Evolutionary conservation across 2,113 vertebrate genomes (phyloP).

Genomic region (Spilogale gracilis): DNA sequence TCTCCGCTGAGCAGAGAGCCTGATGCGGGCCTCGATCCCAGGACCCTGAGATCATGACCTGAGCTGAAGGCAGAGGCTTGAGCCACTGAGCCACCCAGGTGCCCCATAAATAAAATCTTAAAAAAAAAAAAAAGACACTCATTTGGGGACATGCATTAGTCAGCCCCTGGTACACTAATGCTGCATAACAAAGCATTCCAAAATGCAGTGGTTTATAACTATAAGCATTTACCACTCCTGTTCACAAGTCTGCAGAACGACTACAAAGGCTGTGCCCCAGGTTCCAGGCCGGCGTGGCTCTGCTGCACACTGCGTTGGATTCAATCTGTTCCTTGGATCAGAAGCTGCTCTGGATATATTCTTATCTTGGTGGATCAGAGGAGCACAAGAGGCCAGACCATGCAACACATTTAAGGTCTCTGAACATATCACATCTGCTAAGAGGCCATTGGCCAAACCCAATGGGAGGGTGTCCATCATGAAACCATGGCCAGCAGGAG

Average conservation of each 20-base stretch:
- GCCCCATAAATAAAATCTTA: no score
- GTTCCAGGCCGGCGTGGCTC: not conserved
- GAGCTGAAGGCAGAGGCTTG: no score
- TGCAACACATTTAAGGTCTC: not conserved
- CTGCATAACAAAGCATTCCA: not conserved
- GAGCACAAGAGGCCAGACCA: not conserved
- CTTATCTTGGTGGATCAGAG: not conserved
- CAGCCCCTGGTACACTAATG: not conserved
- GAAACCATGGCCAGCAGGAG: not conserved
- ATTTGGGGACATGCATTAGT: not conserved
- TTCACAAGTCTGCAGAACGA: not conserved
- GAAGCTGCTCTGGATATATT: not conserved
- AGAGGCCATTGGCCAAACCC: not conserved
- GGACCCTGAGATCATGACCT: no score
- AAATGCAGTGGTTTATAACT: not conserved
- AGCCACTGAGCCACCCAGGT: no score
- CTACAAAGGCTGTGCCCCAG: not conserved
- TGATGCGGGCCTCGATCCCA: no score
- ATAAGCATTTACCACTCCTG: not conserved
- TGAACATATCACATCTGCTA: not conserved
- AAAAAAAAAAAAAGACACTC: no score
- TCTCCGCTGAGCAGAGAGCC: no score
- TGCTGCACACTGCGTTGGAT: not conserved
- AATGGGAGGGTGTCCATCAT: accelerated
- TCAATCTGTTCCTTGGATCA: not conserved